Evolutionary conservation across 2,113 vertebrate genomes (phyloP).

Genomic region (Nanger granti): DNA sequence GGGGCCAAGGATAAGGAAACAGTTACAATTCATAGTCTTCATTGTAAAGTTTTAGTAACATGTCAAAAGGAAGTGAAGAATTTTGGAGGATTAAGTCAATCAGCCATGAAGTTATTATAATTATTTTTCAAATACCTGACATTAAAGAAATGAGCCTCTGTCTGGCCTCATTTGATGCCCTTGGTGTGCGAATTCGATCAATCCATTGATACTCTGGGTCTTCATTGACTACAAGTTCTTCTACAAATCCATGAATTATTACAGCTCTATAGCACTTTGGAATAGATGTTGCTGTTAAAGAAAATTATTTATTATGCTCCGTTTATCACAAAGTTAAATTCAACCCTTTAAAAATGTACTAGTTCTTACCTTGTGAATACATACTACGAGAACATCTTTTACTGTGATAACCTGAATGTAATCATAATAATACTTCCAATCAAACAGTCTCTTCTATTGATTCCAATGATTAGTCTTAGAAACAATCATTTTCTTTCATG

Average conservation of each 20-base stretch:
- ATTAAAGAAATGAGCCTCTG: conserved; percentile 98
- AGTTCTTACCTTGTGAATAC: neutral
- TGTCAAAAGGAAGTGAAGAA: neutral
- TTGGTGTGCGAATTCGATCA: conserved; percentile 95
- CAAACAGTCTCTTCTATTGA: neutral
- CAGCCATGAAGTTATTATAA: neutral
- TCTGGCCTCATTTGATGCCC: conserved; percentile 96
- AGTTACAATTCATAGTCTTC: neutral
- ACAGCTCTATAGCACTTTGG: conserved; percentile 93
- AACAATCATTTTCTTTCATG: conserved; percentile 10
- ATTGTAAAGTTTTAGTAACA: neutral
- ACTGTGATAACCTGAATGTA: neutral
- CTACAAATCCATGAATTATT: conserved; percentile 96
- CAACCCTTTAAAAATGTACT: neutral
- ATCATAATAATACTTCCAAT: neutral
- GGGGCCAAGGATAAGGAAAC: neutral
- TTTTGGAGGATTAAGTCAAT: neutral
- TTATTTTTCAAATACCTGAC: conserved; percentile 86
- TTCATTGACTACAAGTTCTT: conserved; percentile 98
- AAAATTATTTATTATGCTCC: conserved; percentile 25
- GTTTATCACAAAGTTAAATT: conserved; percentile 8
- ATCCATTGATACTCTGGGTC: conserved; percentile 99
- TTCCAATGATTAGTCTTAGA: neutral
- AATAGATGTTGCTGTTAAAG: conserved; percentile 89
- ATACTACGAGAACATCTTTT: conserved; percentile 3